Evolutionary conservation across 2,797 vertebrate genomes (phyloP), one percentile per base, ranked within the genome.

Genomic region (Schizothorax lantsangensis): DNA sequence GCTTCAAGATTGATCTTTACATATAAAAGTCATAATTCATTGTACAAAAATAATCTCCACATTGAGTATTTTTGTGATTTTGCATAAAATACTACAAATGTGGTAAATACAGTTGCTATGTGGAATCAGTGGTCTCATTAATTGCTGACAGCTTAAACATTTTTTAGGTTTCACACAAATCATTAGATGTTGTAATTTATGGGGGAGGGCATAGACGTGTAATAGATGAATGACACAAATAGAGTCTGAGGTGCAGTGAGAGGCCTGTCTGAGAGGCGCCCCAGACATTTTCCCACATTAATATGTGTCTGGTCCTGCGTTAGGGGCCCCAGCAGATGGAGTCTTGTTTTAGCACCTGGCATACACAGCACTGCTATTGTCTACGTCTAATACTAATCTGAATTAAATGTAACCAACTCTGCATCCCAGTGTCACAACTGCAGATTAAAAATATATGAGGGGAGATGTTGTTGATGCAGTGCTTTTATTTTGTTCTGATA

Each of bases 211-310:
- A 89, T 91, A 92, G 93, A 77, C 57, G 30, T 93, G 91, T 93
- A 93, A 94, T 94, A 94, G 95, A 95, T 92, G 92, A 90, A 91
- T 92, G 92, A 93, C 93, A 91, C 90, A 91, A 91, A 91, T 91
- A 89, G 91, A 91, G 91, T 91, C 92, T 91, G 92, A 95, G 95
- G 93, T 95, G 93, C 89, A 90, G 94, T 93, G 93, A 93, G 93
- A 89, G 87, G 90, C 88, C 92, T 92, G 93, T 92, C 91, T 79
- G 83, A 80, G 85, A 86, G 90, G 92, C 92, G 91, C 91, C 92
- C 94, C 90, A 94, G 93, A 95, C 94, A 79, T 93, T 93, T 95
- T 95, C 95, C 94, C 94, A 95, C 95, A 95, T 96, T 96, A 96
- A 95, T 95, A 94, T 95, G 92, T 95, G 94, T 95, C 94, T 95